A percentile compares a stretch with the other conserved stretches of the same genome.
Conservation (phyloP, 1,140 invertebrate species). For the Linepithema humile region DNA sequence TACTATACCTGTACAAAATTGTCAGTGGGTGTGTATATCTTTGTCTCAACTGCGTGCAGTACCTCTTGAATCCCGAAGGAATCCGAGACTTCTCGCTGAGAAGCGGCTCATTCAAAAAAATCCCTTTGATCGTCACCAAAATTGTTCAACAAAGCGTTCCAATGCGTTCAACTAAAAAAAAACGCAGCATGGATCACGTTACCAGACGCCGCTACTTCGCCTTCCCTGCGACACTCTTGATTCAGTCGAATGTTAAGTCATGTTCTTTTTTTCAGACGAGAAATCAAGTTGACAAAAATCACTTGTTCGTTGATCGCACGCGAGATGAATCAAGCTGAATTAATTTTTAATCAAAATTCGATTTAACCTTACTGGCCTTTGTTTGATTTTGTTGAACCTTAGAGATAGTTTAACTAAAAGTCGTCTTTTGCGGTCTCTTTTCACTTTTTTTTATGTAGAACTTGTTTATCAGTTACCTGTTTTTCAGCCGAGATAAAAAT, state of each 20-base stretch:
- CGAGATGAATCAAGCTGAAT: not conserved
- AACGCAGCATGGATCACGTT: constrained; percentile 49
- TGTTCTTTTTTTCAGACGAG: not conserved
- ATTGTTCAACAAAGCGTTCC: constrained; percentile 46
- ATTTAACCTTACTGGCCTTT: not conserved
- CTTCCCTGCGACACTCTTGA: not conserved
- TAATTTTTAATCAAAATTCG: not conserved
- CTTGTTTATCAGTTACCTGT: too few species aligned
- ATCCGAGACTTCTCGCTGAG: constrained; percentile 25
- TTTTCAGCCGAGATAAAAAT: not conserved
- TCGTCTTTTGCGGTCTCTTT: not conserved
- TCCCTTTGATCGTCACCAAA: constrained; percentile 33
- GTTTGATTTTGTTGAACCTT: not conserved
- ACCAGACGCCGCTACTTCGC: constrained; percentile 29
- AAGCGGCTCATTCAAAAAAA: constrained; percentile 11
- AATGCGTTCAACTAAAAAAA: too few species aligned
- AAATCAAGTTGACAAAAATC: constrained; percentile 14
- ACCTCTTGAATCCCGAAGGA: not conserved
- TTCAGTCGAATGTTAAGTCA: constrained; percentile 11
- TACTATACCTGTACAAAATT: constrained; percentile 44
- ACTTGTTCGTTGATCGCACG: not conserved
- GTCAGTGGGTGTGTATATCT: constrained; percentile 5
- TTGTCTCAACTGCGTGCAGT: constrained; percentile 6
- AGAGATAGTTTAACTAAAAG: constrained; percentile 1
- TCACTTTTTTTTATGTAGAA: not conserved